Percentiles rank a stretch among this genome's conserved stretches.
Evolutionary conservation across 2,888 invertebrate genomes (phyloP).

Genomic region (Heteromyza rotundicornis): DNA sequence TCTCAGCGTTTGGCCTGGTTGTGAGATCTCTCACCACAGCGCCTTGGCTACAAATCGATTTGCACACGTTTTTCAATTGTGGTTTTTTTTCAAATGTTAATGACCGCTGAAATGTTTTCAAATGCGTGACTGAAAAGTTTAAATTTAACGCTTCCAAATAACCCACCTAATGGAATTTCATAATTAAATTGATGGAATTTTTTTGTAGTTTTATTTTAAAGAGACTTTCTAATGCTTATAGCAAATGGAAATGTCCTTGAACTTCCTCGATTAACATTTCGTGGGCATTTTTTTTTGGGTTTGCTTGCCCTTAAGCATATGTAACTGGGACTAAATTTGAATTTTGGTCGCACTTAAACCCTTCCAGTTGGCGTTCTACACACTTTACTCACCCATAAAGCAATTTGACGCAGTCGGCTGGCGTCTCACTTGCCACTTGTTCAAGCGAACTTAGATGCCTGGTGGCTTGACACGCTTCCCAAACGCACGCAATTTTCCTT

Average conservation of each 20-base stretch:
- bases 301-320: slow-evolving; percentile 15
- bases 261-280: slow-evolving; percentile 30
- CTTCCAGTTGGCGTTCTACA: background rate
- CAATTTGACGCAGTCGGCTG: slow-evolving; percentile 19
- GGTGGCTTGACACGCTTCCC: slow-evolving; percentile 11
- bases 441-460: slow-evolving; percentile 44
- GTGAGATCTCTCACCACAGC: no score
- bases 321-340: slow-evolving; percentile 19
- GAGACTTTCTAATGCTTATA: no score
- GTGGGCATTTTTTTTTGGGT: background rate
- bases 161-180: no score
- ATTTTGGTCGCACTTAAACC: slow-evolving; percentile 9
- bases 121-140: no score
- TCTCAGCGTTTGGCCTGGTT: no score
- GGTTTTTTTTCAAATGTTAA: no score
- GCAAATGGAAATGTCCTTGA: slow-evolving; percentile 45
- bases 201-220: no score
- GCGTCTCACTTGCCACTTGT: slow-evolving; percentile 40
- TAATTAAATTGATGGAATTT: no score
- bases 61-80: no score
- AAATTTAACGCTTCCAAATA: no score
- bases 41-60: no score
- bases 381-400: background rate
- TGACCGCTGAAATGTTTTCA: no score
- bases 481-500: slow-evolving; percentile 39